These are phyloP conservation scores for Porites australiensis DNA, from an alignment of 64 coral and sea anemone genomes.

Conservation along the genomic window DNA sequence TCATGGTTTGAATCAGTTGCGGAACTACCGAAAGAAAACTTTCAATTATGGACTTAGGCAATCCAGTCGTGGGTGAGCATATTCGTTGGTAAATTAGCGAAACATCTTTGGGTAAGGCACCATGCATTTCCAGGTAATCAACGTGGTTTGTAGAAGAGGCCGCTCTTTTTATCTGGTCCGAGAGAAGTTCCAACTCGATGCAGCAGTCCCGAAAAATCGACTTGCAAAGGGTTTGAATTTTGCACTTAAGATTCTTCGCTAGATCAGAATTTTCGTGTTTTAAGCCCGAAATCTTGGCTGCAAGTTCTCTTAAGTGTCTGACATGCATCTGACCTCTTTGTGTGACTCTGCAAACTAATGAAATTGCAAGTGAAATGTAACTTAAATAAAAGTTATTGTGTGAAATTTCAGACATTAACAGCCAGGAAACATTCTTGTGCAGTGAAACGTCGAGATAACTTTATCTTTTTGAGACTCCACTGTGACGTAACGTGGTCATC, in stretches of 20 bases:
- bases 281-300: not conserved
- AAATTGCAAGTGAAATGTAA: not conserved
- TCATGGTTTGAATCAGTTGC: not conserved
- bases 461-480: too few species aligned
- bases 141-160: not conserved
- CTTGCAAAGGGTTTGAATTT: conserved; percentile 4
- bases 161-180: not conserved
- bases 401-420: too few species aligned
- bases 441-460: too few species aligned
- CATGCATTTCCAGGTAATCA: not conserved
- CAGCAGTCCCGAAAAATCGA: conserved; percentile 33
- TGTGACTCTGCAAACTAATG: conserved; percentile 3
- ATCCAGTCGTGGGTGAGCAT: not conserved
- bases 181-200: not conserved
- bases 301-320: conserved; percentile 5
- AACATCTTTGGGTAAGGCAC: not conserved
- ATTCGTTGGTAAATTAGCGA: not conserved
- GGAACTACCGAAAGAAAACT: not conserved
- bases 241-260: not conserved
- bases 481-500: too few species aligned
- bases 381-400: too few species aligned
- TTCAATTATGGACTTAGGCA: not conserved
- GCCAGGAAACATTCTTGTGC: too few species aligned
- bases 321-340: conserved; percentile 32
- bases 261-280: not conserved